Percentiles rank a stretch among this genome's conserved stretches.
Conservation (phyloP, 2,888 invertebrate species). For the Tipula vernalis region DNA sequence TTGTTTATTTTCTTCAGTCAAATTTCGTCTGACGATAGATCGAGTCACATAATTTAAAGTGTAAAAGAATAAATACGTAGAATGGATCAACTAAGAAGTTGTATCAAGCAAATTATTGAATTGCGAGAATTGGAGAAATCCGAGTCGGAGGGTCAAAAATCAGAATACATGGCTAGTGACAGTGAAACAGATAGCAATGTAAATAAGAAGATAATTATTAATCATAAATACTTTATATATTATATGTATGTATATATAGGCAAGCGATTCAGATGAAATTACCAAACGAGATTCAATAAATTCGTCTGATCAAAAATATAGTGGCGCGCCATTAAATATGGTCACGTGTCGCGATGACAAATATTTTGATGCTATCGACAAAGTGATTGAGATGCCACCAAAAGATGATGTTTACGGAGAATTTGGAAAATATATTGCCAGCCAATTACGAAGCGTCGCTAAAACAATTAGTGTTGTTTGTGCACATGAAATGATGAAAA, state of each 20-base stretch:
- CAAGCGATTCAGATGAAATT: background rate
- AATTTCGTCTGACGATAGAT: background rate
- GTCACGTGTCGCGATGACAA: background rate
- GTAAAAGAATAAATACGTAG: background rate
- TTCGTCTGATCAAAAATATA: background rate
- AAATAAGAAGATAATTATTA: background rate
- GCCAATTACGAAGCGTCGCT: background rate
- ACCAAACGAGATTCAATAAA: background rate
- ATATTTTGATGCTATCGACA: background rate
- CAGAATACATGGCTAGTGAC: background rate
- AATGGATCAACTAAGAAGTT: background rate
- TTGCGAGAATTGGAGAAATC: background rate
- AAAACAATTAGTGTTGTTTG: background rate
- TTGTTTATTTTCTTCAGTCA: no score
- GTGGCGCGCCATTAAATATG: background rate
- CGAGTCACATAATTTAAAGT: background rate
- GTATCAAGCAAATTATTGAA: background rate
- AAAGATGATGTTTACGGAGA: background rate
- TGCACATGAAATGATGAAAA: background rate
- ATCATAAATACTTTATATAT: background rate
- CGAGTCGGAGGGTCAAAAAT: background rate
- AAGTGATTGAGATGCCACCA: background rate
- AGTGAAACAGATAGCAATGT: background rate
- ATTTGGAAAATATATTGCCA: background rate
- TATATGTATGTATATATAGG: background rate